These are phyloP conservation scores for Steromphala cineraria DNA, from an alignment of 2,888 invertebrate genomes.

Conservation along the genomic window DNA sequence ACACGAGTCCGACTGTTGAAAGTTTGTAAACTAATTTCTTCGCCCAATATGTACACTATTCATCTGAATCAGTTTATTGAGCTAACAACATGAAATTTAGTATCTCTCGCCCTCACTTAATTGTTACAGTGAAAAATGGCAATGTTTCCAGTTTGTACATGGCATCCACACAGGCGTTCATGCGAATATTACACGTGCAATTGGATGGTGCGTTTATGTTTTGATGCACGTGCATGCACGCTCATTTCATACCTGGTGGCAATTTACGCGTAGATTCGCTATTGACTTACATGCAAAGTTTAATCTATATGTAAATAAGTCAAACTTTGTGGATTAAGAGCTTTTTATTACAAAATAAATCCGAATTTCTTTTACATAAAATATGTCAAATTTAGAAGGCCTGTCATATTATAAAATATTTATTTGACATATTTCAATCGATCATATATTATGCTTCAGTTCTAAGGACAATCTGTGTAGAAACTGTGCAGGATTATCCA, in stretches of 20 bases:
- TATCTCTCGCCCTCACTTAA: background rate
- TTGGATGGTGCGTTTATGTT: background rate
- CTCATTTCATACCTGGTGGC: background rate
- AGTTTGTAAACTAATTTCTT: constrained; percentile 14
- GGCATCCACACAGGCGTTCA: background rate
- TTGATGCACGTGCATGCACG: constrained; percentile 4
- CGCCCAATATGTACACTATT: background rate
- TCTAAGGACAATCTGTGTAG: too few relatives aligned
- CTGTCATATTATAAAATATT: too few relatives aligned
- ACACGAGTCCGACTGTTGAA: background rate
- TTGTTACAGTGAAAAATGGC: background rate
- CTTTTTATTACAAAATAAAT: too few relatives aligned
- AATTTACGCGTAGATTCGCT: background rate
- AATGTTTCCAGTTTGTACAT: background rate
- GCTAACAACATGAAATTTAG: background rate
- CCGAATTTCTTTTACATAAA: too few relatives aligned
- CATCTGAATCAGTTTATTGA: background rate
- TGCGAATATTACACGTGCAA: too few relatives aligned
- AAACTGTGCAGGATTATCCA: too few relatives aligned
- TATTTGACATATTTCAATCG: too few relatives aligned
- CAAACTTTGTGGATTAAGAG: too few relatives aligned
- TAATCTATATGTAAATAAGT: too few relatives aligned
- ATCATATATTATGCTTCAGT: too few relatives aligned
- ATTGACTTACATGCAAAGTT: too few relatives aligned
- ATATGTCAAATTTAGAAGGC: too few relatives aligned